Evolutionary conservation across 2,113 vertebrate genomes (phyloP), one percentile per base, ranked within the genome.

Genomic region (Siniperca chuatsi): DNA sequence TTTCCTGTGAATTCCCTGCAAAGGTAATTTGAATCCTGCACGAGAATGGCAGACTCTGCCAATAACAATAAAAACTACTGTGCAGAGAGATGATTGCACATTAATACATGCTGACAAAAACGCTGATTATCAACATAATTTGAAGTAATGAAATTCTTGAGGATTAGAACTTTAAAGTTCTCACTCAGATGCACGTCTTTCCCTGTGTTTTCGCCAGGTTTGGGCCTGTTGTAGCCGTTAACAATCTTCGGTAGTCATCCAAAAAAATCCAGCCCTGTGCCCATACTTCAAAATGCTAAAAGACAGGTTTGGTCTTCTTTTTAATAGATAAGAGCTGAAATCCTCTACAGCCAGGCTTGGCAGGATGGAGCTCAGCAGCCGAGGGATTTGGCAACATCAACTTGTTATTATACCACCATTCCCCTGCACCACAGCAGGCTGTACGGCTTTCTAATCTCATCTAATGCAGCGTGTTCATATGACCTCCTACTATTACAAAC

Each of bases 391-490:
- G 20, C 18, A 1, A 25, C 58, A 66, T 46, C 58, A 23, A 0
- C 46, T 15, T 42, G 48, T 64, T 81, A 73, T 88, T 83, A 44
- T 23, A 11, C 58, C 52, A 44, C 8, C 1, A 0, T 44, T 60
- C 33, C 18, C 21, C n/a, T 8, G 0, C 67, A 52, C 13, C 12
- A 1, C 69, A 40, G 60, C 70, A 8, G 20, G 33, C 78, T 46
- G 57, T 29, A 44, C 21, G 3, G 18, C 48, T 40, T 44, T 72
- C 40, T 79, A 62, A 84, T 90, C 84, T 91, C 64, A 69, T 81
- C 77, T 85, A 64, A 81, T 71, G 55, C 37, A n/a, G 23, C 16
- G 29, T 69, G 73, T 72, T 84, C 35, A 12, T 44, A 7, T 76
- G 79, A 35, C 10, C 2, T 23, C 33, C 44, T n/a, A 2, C 44